Evolutionary conservation across 2,888 invertebrate species (phyloP), one percentile per base, ranked within the genome.

Genomic region (Idaea dimidiata): DNA sequence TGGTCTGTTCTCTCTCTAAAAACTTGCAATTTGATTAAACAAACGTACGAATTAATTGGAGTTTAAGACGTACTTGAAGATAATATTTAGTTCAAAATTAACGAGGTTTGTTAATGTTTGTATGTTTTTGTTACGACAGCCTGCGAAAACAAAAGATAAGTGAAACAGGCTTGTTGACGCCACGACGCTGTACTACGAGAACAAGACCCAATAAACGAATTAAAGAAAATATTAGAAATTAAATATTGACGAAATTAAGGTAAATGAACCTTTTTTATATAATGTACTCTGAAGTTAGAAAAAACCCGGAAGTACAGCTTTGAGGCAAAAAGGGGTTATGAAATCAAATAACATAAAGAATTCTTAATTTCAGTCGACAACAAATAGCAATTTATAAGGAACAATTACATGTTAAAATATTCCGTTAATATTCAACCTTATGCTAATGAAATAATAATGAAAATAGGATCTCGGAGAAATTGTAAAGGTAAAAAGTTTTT

Each of bases 21-120:
- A 43, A 43, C 2, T 43, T 43, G 43, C 43, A 43, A 43, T 43
- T 43, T 43, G 43, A 43, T 43, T 43, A 43, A 43, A 43, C 43
- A 43, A 43, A 43, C 43, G 43, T 43, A 43, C 43, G 43, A 43
- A 43, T 43, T 43, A 43, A 43, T 43, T 43, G 43, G 43, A 43
- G 43, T 43, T 7, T 43, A 43, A 43, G 43, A 43, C 43, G 43
- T 43, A 8, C 43, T 43, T 14, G 43, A 14, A 43, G 43, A 43
- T 43, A 43, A 43, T 43, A 43, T 43, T 43, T 43, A 43, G 43
- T 43, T 43, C 3, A 10, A 43, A 43, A 43, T 43, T 43, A 43
- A 43, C 43, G 14, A 43, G 43, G 43, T 14, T 14, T 43, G 43
- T 43, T 43, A 10, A 43, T 43, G 43, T 43, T 43, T 43, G 43